Conservation (phyloP, 2,888 invertebrate species). For the Lysandra bellargus region DNA sequence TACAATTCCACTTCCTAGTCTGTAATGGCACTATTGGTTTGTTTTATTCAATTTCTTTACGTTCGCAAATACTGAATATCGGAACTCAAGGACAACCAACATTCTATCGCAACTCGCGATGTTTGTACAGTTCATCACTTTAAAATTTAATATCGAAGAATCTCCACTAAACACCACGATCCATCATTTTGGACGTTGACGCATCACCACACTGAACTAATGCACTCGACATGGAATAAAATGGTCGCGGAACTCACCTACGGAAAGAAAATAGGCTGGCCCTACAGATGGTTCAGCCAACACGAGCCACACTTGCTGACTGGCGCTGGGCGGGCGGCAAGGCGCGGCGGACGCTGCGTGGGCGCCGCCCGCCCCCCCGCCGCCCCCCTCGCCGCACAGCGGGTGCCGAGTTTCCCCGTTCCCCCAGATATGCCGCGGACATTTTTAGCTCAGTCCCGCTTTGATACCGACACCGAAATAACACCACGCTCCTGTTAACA, state of each 20-base stretch:
- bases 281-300: conserved; percentile 84
- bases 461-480: conserved; percentile 80
- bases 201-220: conserved; percentile 71
- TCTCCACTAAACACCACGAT: conserved; percentile 35
- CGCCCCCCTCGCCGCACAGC: conserved; percentile 43
- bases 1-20: background rate
- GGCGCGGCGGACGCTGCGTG: conserved; percentile 72
- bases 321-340: conserved; percentile 75
- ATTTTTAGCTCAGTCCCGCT: conserved; percentile 79
- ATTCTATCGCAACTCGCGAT: background rate
- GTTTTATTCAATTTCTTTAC: background rate
- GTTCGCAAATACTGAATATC: background rate
- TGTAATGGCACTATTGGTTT: background rate
- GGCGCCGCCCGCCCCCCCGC: conserved; percentile 55
- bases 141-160: background rate
- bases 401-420: conserved; percentile 42
- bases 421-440: conserved; percentile 57
- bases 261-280: conserved; percentile 75
- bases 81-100: background rate
- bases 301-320: conserved; percentile 80
- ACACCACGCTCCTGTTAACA: conserved; percentile 42
- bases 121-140: background rate
- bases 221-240: conserved; percentile 41
- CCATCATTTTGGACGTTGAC: conserved; percentile 51
- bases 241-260: conserved; percentile 71